A percentile compares a stretch with the other conserved stretches of the same genome.
Conservation (phyloP, 2,888 invertebrate genomes). For the Balanococcus diminutus region DNA sequence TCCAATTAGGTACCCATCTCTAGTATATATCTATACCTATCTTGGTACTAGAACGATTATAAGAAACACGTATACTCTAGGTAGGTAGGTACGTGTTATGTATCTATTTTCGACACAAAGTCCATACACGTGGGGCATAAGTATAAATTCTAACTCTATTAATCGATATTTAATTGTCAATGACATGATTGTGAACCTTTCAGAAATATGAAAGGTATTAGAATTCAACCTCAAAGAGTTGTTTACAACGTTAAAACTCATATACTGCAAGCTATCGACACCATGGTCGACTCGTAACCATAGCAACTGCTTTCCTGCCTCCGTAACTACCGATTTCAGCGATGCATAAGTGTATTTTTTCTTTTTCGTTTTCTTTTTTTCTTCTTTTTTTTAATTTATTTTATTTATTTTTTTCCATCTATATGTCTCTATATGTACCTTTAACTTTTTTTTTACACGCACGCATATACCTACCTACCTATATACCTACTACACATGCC, state of each 20-base stretch:
- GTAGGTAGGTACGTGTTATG: neutral
- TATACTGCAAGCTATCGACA: conserved; percentile 50
- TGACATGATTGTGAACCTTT: conserved; percentile 33
- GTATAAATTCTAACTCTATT: conserved; percentile 15
- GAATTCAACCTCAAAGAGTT: conserved; percentile 50
- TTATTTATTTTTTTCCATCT: neutral
- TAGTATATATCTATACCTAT: too few relatives aligned
- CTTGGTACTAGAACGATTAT: neutral
- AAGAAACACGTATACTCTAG: neutral
- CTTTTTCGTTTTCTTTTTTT: conserved; percentile 8
- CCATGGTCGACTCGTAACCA: conserved; percentile 47
- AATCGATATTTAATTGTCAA: conserved; percentile 40
- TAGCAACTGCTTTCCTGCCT: conserved; percentile 48
- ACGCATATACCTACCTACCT: neutral
- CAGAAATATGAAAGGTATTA: conserved; percentile 39
- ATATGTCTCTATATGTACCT: neutral
- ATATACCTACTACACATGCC: neutral
- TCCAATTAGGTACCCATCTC: too few relatives aligned
- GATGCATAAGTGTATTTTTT: conserved; percentile 30
- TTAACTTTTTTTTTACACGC: neutral
- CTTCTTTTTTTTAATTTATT: conserved; percentile 18
- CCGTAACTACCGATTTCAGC: conserved; percentile 42
- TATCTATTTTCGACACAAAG: neutral
- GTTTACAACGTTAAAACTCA: conserved; percentile 51
- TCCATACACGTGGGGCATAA: neutral